Base-by-base conservation (phyloP, 2,797 vertebrate species). In the Neosalanx taihuensis region DNA sequence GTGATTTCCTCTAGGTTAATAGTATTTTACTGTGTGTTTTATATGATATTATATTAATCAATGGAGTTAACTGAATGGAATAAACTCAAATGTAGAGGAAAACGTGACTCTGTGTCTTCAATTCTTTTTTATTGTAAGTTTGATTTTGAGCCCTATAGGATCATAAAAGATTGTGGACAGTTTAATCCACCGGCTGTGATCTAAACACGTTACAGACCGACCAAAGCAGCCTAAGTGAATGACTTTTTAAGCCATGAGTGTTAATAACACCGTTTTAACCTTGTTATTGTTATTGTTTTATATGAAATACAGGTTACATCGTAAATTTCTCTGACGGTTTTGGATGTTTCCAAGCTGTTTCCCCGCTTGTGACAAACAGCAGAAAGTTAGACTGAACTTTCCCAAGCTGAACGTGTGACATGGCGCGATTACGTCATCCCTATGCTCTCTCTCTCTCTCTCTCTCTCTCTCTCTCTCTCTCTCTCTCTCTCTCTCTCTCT, bases 351-450 rank as follows among this genome's bases (percentile, higher is more conserved):
- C 18, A 56, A 17, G 51, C 6, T n/a, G 17, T 56, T 56, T 56
- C 15, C 6, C 18, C 46, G 49, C 18, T 5, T 61, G 26, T 26
- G 15, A 60, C 15, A 23, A 35, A 75, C 41, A 57, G 13, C 1
- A 56, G 31, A 49, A 35, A 41, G 18, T 67, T 51, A 17, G 6
- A 9, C 65, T 4, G 3, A 83, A 82, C 69, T 82, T 84, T 70
- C 33, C 41, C 13, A 26, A 41, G 17, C 29, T 26, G 1, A 4
- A 81, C 83, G 82, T 84, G 53, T 37, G 26, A 53, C 26, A 1
- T 3, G 84, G 75, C 88, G 88, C 70, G 76, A 85, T 93, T 87
- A 92, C 91, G 86, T 92, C 90, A 93, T 20, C 35, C 53, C 15
- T 59, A 56, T 60, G 72, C 72, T 37, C 57, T 46, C 65, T 31